Base-by-base conservation (phyloP, 2,888 invertebrate genomes). In the Penaeus monodon region DNA sequence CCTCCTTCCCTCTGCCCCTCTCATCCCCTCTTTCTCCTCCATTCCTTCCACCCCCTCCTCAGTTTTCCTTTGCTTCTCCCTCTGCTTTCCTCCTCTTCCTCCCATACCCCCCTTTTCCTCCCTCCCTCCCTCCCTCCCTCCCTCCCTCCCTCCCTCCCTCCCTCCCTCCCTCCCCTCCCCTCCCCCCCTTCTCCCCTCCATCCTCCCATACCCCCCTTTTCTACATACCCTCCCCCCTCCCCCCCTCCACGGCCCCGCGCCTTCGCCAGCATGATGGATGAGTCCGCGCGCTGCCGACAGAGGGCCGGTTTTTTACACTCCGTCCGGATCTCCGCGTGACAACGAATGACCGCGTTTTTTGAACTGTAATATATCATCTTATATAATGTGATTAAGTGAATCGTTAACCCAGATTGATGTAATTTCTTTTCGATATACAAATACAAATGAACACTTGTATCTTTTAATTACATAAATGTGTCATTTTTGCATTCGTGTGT, bases 251-350 rank as follows among this genome's bases (percentile, higher is more conserved):
- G 10, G 17, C 57, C 57, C 17, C 57, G 33, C 81, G 44, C 44
- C 81, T 27, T 33, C 65, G 38, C 80, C 80, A 80, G 33, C 65
- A 63, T 84, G 84, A 84, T 84, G 84, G 84, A 84, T 84, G 84
- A 84, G 77, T 84, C 84, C 78, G n/a, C 57, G 38, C 84, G 66
- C 84, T 38, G 84, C 84, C 84, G 66, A 78, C 84, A 84, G 68
- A 78, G 84, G 84, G 77, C 77, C 64, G 12, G 24, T n/a, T 66
- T 84, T 84, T 84, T 74, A 17, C 68, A 44, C 68, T 12, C 66
- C 49, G 68, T 68, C 68, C 81, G 81, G 81, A 81, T 81, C 81
- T 68, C 65, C 38, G 68, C 44, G 81, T 81, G 81, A 81, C 81
- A 81, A 81, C 81, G 68, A 81, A 66, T 81, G 81, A 81, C 81